Evolutionary conservation across 64 coral and sea anemone genomes (phyloP).

Genomic region (Actinia tenebrosa): DNA sequence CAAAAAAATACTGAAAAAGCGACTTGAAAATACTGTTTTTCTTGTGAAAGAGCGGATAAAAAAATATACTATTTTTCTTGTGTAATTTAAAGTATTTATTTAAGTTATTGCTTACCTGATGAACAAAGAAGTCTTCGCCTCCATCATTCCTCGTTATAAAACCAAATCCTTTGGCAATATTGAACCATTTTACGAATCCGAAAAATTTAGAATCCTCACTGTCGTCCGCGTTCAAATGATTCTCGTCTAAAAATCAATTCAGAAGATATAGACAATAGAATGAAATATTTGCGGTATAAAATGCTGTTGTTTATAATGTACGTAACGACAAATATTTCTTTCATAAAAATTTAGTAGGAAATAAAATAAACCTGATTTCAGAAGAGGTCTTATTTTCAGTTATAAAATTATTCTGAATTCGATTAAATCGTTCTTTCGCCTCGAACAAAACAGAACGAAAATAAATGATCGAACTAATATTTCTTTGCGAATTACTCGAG

Average conservation of each 20-base stretch:
- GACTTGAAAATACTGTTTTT: too few relatives aligned
- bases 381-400: neutral
- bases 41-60: too few relatives aligned
- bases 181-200: constrained; percentile 90
- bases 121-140: constrained; percentile 74
- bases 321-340: neutral
- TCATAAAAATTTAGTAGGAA: neutral
- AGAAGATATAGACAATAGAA: neutral
- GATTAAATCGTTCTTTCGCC: neutral
- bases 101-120: constrained; percentile 53
- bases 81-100: neutral
- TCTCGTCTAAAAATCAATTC: constrained; percentile 2
- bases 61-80: too few relatives aligned
- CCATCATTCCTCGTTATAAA: constrained; percentile 79
- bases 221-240: neutral
- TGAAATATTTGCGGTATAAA: neutral
- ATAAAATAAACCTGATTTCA: neutral
- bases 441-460: neutral
- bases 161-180: constrained; percentile 85
- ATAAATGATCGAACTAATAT: neutral
- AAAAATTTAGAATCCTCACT: constrained; percentile 16
- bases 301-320: neutral
- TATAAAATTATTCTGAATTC: neutral
- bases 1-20: too few relatives aligned
- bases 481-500: neutral